Conservation (phyloP, 2,888 invertebrate genomes). For the Platycheirus rosarum region DNA sequence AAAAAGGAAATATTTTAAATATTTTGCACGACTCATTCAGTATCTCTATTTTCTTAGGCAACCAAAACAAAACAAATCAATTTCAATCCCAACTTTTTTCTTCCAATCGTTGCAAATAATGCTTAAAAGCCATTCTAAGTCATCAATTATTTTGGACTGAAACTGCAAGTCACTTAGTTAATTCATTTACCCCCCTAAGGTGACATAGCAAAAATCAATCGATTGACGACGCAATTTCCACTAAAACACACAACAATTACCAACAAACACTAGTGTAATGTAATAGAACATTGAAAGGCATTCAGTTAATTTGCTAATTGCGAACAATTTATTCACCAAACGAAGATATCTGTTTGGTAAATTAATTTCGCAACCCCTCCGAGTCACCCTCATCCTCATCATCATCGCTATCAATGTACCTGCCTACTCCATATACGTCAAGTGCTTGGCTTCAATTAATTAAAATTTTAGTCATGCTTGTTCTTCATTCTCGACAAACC, state of each 20-base stretch:
- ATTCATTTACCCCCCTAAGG: slow-evolving; percentile 34
- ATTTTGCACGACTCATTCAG: too few species aligned
- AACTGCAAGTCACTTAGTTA: slow-evolving; percentile 44
- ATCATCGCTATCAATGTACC: not conserved
- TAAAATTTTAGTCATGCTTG: slow-evolving; percentile 71
- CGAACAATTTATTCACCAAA: slow-evolving; percentile 71
- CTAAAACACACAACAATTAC: too few species aligned
- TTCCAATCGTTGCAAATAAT: too few species aligned
- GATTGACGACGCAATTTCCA: slow-evolving; percentile 10
- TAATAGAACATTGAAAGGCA: slow-evolving; percentile 37
- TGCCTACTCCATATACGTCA: not conserved
- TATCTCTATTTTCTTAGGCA: too few species aligned
- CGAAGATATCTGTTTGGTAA: slow-evolving; percentile 72
- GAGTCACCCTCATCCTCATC: not conserved
- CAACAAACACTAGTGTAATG: too few species aligned
- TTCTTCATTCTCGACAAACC: slow-evolving; percentile 22
- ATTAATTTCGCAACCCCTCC: slow-evolving; percentile 59
- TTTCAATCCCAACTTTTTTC: too few species aligned
- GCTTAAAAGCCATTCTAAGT: too few species aligned
- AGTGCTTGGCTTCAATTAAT: slow-evolving; percentile 61
- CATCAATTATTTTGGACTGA: slow-evolving; percentile 34
- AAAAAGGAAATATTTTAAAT: too few species aligned
- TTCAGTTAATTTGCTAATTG: slow-evolving; percentile 73
- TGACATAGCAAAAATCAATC: slow-evolving; percentile 56
- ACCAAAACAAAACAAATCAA: too few species aligned